Evolutionary conservation across 2,797 vertebrate species (phyloP).

Genomic region (Thaleichthys pacificus): DNA sequence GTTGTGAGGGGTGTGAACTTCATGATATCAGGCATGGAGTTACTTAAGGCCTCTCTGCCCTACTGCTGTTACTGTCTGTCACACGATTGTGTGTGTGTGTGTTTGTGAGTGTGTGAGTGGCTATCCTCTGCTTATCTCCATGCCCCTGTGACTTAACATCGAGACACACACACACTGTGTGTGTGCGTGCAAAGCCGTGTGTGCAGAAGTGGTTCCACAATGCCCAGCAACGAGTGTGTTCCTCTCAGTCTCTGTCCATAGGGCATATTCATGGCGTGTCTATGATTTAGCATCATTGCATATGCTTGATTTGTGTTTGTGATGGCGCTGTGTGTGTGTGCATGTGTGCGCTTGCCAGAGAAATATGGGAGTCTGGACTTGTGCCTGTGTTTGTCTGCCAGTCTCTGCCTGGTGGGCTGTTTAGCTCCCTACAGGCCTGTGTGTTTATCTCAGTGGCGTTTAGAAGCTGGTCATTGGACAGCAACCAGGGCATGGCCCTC

Average conservation of each 20-base stretch:
- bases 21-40: not conserved
- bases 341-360: slow-evolving; percentile 40
- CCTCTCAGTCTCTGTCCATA: too few species aligned
- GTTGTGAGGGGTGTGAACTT: not conserved
- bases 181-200: not conserved
- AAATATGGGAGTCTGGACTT: slow-evolving; percentile 26
- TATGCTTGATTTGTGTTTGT: not conserved
- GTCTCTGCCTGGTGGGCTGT: slow-evolving; percentile 44
- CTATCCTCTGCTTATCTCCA: slow-evolving; percentile 4
- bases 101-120: not conserved
- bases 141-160: slow-evolving; percentile 4
- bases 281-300: slow-evolving; percentile 8
- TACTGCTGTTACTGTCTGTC: slow-evolving; percentile 16
- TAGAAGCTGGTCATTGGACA: slow-evolving; percentile 52
- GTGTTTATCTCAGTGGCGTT: slow-evolving; percentile 60
- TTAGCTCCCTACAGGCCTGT: slow-evolving; percentile 51
- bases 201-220: not conserved
- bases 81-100: slow-evolving; percentile 16
- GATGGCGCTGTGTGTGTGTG: not conserved
- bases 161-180: not conserved
- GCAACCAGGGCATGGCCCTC: slow-evolving; percentile 47
- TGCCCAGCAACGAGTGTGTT: too few species aligned
- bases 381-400: slow-evolving; percentile 38
- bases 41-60: slow-evolving; percentile 13
- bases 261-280: not conserved